Evolutionary conservation across 2,113 vertebrate genomes (phyloP).

Genomic region (zebrafish (Danio rerio)): GRCz12tu NC_133194.1:1380001-1380500

Average conservation of each 20-base stretch:
- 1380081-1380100: too few relatives aligned
- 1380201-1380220: not conserved
- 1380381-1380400: slow-evolving; percentile 40
- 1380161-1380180: not conserved
- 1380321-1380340: slow-evolving; percentile 41
- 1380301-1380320: slow-evolving; percentile 39
- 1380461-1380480: slow-evolving; percentile 26
- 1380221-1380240: not conserved
- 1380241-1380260: not conserved
- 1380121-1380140: not conserved
- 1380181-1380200: too few relatives aligned
- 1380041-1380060: too few relatives aligned
- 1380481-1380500: slow-evolving; percentile 48
- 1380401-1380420: slow-evolving; percentile 23
- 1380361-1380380: slow-evolving; percentile 44
- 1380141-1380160: not conserved
- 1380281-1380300: not conserved
- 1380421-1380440: slow-evolving; percentile 56
- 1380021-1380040: too few relatives aligned
- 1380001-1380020: too few relatives aligned
- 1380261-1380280: not conserved
- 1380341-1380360: slow-evolving; percentile 8
- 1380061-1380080: too few relatives aligned
- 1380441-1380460: slow-evolving; percentile 22
- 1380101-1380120: too few relatives aligned